Conservation (phyloP, 1,140 invertebrate species). For the Trachelipus rathkii region DNA sequence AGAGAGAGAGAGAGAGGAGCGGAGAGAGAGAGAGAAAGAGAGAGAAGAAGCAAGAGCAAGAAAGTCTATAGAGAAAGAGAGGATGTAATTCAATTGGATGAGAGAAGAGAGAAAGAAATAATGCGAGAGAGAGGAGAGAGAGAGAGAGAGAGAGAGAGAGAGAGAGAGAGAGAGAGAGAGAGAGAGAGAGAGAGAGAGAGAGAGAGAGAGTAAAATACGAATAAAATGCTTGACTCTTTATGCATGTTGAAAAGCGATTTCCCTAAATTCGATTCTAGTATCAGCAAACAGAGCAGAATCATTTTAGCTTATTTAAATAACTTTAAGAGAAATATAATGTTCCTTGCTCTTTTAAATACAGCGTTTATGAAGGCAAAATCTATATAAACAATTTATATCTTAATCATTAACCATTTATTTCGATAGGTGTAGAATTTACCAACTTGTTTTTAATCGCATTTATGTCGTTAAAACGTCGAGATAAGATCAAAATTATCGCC, state of each 20-base stretch:
- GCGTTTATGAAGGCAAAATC: not conserved
- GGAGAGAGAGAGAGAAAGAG: too few species aligned
- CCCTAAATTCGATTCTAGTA: too few species aligned
- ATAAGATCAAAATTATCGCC: not conserved
- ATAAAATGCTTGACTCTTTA: not conserved
- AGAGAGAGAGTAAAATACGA: not conserved
- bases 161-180: slow-evolving; percentile 11
- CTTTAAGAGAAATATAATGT: not conserved
- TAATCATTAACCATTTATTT: slow-evolving; percentile 7
- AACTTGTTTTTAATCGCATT: not conserved
- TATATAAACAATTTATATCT: slow-evolving; percentile 12
- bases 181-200: slow-evolving; percentile 11
- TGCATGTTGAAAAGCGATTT: not conserved
- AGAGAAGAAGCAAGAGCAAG: too few species aligned
- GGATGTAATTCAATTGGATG: too few species aligned
- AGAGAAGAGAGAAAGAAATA: too few species aligned
- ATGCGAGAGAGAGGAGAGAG: too few species aligned
- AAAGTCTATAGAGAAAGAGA: too few species aligned
- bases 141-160: slow-evolving; percentile 2
- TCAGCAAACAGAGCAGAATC: too few species aligned
- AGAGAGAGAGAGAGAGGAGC: too few species aligned
- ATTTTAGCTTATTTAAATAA: too few species aligned
- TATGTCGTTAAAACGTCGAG: slow-evolving; percentile 3
- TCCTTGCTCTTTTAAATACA: not conserved
- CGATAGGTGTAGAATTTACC: slow-evolving; percentile 3